These are phyloP conservation scores for Squalus acanthias DNA, from an alignment of 2,797 vertebrate genomes.

Conservation along the genomic window DNA sequence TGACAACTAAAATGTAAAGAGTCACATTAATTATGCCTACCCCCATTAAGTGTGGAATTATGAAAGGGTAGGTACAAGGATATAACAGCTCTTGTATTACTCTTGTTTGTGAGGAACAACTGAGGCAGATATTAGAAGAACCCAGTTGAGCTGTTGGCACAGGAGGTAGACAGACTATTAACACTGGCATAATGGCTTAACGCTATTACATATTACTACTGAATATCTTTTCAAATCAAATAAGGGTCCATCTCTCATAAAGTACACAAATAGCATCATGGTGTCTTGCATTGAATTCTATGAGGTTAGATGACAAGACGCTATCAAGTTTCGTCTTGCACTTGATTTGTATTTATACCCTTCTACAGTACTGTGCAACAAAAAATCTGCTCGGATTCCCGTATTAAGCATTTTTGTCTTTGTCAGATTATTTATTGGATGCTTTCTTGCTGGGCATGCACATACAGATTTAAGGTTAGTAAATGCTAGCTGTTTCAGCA, in stretches of 20 bases:
- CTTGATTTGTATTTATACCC: not conserved
- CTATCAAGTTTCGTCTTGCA: not conserved
- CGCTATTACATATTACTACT: not conserved
- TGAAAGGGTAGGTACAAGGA: not conserved
- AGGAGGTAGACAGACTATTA: not conserved
- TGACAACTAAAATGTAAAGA: not conserved
- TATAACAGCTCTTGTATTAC: not conserved
- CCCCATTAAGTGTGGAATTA: not conserved
- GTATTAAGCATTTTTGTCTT: not conserved
- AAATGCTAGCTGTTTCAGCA: not conserved
- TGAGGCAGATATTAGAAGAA: not conserved
- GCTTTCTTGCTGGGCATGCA: not conserved
- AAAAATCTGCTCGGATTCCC: not conserved
- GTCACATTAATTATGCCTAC: not conserved
- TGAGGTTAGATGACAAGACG: not conserved
- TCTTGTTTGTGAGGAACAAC: not conserved
- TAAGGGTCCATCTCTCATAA: not conserved
- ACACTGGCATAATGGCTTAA: not conserved
- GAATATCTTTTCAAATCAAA: not conserved
- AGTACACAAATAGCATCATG: not conserved
- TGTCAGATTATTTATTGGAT: not conserved
- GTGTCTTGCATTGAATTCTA: not conserved
- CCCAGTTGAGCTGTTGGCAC: not conserved
- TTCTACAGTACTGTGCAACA: not conserved
- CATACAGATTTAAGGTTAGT: not conserved